Evolutionary conservation across 2,113 vertebrate genomes (phyloP), one percentile per base, ranked within the genome.

Genomic region (Sardina pilchardus): DNA sequence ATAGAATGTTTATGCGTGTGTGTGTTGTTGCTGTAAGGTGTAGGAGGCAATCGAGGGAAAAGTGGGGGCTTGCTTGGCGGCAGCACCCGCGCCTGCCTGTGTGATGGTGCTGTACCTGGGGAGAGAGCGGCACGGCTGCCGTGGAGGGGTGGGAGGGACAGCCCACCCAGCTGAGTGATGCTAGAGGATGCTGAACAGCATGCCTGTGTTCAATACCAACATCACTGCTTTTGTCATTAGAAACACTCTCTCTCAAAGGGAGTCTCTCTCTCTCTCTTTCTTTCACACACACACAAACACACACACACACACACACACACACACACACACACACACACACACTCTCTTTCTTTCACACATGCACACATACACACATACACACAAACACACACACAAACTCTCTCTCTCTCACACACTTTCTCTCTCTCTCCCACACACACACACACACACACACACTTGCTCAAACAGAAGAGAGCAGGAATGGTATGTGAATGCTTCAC

Each of bases 111-210:
- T 30, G 24, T 84, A 82, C 80, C 43, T 59, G 48, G 83, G 39
- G 17, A 81, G 44, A 45, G 81, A 14, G 47, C 21, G 44, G 44
- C 7, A n/a, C 10, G 43, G 43, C 67, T n/a, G 7, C 71, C 26
- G 39, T 78, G 4, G 71, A 34, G 71, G 26, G 71, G 0, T 17
- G 71, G 53, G 30, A 34, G 16, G 48, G 42, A 83, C 81, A 39
- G 34, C 71, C 71, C 14, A 17, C 92, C 87, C 87, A 89, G 89
- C 91, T 90, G 87, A 90, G 86, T 48, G 84, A 45, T 81, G 50
- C 0, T 47, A 36, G 26, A 34, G 24, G 63, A 44, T 84, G 63
- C 59, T 75, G 71, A 78, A 26, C n/a, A 30, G 26, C 24, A 59
- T 34, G 24, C 42, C 12, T 44, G 24, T 17, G 24, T 71, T 47